Base-by-base conservation (phyloP, 2,113 vertebrate genomes). In the Potamarius usumacintae region DNA sequence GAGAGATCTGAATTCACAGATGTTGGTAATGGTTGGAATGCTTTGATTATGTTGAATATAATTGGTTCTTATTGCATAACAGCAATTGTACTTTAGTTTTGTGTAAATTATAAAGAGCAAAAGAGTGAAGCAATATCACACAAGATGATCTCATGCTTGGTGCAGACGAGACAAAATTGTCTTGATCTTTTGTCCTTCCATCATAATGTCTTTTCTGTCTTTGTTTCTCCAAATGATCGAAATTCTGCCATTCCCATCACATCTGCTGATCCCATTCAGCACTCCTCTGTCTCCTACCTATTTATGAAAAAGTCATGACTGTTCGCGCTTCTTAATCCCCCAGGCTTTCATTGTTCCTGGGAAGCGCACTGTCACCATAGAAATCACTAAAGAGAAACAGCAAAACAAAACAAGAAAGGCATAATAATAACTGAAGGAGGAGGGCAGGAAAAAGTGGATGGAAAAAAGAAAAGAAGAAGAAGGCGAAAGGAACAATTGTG, bases 281-380 rank as follows among this genome's bases (percentile, higher is more conserved):
- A 58, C 69, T 63, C 72, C 62, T 77, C 72, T 84, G 93, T 95
- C 93, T 94, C 93, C 92, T 95, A 94, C 94, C 94, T 95, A 94
- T 95, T 94, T 93, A 94, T 93, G 95, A 95, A 94, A 95, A 94
- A 94, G 92, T 92, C 94, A 95, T 93, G 93, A 91, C 90, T 94
- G 90, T 94, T 95, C 93, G 93, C 92, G 91, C 93, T 93, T 94
- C 91, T 91, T 93, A 94, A 94, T 95, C 94, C 94, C 94, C 93
- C 89, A 90, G 89, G 94, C 93, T 93, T 93, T 94, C 92, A 92
- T 94, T 94, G 94, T 94, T 94, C 94, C 92, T 93, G 92, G 92
- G 94, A 95, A 95, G 93, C 42, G 82, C 93, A 89, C 90, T 93
- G 94, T 96, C 94, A 91, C 95, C 95, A 96, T 96, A 95, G 94